Evolutionary conservation across 2,113 vertebrate genomes (phyloP), one percentile per base, ranked within the genome.

Genomic region (Serilophus lunatus): DNA sequence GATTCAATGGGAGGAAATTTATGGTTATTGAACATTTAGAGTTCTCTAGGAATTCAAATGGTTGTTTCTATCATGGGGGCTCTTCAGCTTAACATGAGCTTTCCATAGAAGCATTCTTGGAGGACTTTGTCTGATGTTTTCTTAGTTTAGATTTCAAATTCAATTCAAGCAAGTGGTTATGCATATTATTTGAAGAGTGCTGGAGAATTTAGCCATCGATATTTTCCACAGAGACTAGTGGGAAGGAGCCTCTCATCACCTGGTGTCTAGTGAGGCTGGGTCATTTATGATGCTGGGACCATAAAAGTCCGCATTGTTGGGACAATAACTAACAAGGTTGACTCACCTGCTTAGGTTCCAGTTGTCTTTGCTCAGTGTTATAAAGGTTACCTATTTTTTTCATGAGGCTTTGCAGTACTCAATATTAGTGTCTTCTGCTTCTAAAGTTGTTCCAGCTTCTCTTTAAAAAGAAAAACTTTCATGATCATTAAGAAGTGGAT

Each of bases 291-390:
- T 63, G 16, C 44, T 19, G 49, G 40, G n/a, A 63, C 45, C 26
- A 80, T 88, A 86, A 95, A 91, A 78, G 22, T n/a, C 59, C 76
- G 13, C 25, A 49, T 59, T 92, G 47, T 75, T 64, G 20, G 16
- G 71, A 54, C 56, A 79, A 6, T 70, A 65, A 25, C 8, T 15
- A 49, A 9, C 40, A 57, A 89, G 38, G 35, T 38, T 74, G 54
- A 47, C 54, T 87, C 2, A 1, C 17, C 23, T 74, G 10, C 44
- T 88, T 50, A 72, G n/a, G 26, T 57, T 45, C 20, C 64, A 59
- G 56, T 49, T 92, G 24, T 75, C 33, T 95, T 93, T 90, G 20
- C 35, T 91, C 59, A 76, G 33, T 36, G 13, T 80, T 90, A 90
- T 66, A 50, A 72, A 54, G 35, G 8, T 19, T 45, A 15, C 15